phyloP scores from a whole-genome alignment of 1,140 invertebrate genomes.

The Lepidurus packardi region DNA sequence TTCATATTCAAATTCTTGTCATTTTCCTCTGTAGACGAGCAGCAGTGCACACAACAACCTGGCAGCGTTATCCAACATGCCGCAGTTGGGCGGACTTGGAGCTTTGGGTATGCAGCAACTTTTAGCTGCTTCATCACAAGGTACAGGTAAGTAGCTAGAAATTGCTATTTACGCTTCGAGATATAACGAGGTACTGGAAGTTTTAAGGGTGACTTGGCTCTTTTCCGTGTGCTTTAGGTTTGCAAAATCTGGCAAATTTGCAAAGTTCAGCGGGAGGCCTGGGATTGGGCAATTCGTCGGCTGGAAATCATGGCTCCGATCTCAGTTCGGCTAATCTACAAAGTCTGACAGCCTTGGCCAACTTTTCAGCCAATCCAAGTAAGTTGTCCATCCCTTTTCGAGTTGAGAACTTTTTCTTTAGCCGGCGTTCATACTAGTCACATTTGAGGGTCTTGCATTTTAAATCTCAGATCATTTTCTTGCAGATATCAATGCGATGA shows the following conservation, averaged over 20 bases:
- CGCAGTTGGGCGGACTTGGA: constrained; percentile 53
- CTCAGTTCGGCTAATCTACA: constrained; percentile 56
- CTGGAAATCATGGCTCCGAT: constrained; percentile 44
- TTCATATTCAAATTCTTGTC: neutral
- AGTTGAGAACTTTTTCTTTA: too few species aligned
- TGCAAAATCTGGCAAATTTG: constrained; percentile 40
- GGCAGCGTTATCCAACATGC: constrained; percentile 40
- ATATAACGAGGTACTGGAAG: constrained; percentile 31
- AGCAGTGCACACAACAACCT: constrained; percentile 37
- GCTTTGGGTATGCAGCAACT: constrained; percentile 49
- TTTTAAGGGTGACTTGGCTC: constrained; percentile 43
- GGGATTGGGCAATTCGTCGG: constrained; percentile 33
- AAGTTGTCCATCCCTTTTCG: constrained; percentile 36
- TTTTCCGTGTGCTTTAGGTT: constrained; percentile 38
- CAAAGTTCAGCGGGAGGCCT: constrained; percentile 38
- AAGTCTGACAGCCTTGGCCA: constrained; percentile 56
- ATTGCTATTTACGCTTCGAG: neutral
- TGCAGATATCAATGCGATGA: constrained; percentile 66
- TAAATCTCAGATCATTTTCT: constrained; percentile 43
- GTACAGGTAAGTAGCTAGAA: constrained; percentile 28
- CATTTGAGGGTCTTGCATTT: neutral
- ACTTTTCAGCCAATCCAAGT: constrained; percentile 49
- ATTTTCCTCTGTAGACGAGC: neutral
- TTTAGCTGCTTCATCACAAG: constrained; percentile 52
- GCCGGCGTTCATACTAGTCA: neutral